Conservation (phyloP, 1,140 invertebrate species). For the Holcopasites calliopsidis region DNA sequence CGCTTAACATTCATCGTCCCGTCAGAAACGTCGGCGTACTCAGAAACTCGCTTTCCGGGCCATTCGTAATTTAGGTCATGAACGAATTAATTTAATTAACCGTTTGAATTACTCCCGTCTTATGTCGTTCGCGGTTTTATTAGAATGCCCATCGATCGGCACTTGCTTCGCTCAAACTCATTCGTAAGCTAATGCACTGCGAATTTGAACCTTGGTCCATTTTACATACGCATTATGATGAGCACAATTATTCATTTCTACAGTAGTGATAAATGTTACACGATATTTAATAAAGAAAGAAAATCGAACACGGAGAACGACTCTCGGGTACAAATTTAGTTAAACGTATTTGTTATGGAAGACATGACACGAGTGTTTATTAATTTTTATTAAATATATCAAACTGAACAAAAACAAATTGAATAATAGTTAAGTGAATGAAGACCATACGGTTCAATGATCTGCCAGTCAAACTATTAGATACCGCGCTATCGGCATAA, state of each 20-base stretch:
- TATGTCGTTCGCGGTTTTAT: not conserved
- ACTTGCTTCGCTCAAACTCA: not conserved
- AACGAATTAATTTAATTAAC: slow-evolving; percentile 25
- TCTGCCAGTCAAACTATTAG: slow-evolving; percentile 15
- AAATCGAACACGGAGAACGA: too few relatives aligned
- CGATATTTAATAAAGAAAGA: too few relatives aligned
- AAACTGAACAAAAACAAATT: not conserved
- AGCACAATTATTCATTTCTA: too few relatives aligned
- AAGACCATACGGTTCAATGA: slow-evolving; percentile 16
- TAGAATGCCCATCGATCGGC: not conserved
- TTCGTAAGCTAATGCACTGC: not conserved
- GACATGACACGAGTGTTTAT: too few relatives aligned
- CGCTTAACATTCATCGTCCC: slow-evolving; percentile 22
- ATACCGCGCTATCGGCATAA: slow-evolving; percentile 33
- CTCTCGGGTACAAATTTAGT: too few relatives aligned
- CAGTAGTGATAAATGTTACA: too few relatives aligned
- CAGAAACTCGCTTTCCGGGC: not conserved
- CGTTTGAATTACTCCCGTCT: not conserved
- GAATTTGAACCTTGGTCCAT: not conserved
- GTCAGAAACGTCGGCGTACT: not conserved
- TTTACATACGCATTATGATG: too few relatives aligned
- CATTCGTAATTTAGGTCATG: slow-evolving; percentile 10
- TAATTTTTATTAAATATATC: not conserved
- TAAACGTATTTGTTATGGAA: too few relatives aligned
- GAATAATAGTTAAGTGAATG: not conserved